phyloP scores from a whole-genome alignment of 30 jellyfish, hydroid and myxozoan species.

The Hydra vulgaris region DNA sequence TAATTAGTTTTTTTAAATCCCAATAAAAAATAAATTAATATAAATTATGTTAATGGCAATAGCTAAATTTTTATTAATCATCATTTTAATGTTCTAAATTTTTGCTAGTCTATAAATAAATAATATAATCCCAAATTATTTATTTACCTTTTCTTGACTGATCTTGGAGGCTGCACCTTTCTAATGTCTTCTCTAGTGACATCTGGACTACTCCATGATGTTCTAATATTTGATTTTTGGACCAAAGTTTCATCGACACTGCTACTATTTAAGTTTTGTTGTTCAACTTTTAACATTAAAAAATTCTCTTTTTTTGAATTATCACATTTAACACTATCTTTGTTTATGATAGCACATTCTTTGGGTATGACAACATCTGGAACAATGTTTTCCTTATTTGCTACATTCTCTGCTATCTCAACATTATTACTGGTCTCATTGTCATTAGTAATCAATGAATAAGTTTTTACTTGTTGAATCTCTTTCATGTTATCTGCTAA shows the following conservation, averaged over 20 bases:
- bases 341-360: background rate
- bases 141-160: too few relatives aligned
- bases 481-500: conserved; percentile 12
- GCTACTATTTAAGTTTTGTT: background rate
- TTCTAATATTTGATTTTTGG: conserved; percentile 20
- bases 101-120: too few relatives aligned
- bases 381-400: background rate
- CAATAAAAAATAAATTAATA: too few relatives aligned
- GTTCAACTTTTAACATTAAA: background rate
- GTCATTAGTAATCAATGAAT: background rate
- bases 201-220: conserved; percentile 30
- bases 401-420: background rate
- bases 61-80: too few relatives aligned
- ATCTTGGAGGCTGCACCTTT: background rate
- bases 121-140: too few relatives aligned
- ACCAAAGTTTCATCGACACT: background rate
- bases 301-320: background rate
- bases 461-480: background rate
- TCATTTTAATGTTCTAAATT: too few relatives aligned
- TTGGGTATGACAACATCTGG: background rate
- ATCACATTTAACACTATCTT: background rate
- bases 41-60: too few relatives aligned
- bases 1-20: too few relatives aligned
- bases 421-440: background rate
- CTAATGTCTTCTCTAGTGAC: background rate